Evolutionary conservation across 2,797 vertebrate species (phyloP), one percentile per base, ranked within the genome.

Genomic region (Mallotus villosus): DNA sequence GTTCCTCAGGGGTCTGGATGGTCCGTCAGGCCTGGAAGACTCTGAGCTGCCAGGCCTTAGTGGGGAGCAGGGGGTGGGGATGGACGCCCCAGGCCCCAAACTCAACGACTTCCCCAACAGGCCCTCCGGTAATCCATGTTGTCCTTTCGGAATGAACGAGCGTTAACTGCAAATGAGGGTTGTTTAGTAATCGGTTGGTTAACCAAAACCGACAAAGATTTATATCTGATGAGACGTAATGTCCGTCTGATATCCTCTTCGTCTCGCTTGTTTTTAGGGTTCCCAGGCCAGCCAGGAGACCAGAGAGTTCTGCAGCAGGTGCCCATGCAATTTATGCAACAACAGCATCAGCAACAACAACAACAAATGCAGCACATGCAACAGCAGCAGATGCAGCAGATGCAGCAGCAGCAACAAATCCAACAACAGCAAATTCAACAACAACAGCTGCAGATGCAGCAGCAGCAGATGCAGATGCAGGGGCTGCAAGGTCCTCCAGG

Each of bases 301-400:
- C 97, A 98, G 87, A 95, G 98, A 80, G 92, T 95, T 60, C 90
- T 98, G 74, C 97, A 98, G 79, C 97, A 98, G 89, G 95, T 98
- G 83, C 95, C 96, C 32, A 92, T 97, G 91, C 97, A 97, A 62
- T 95, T 97, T 73, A 94, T 98, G 92, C 92, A 96, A 6, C 94
- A 95, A 14, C 74, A 81, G 3, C 75, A 81, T 0, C 76, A 75
- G 0, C 77, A 74, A 0, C 93, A 94, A 0, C 93, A 95, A 0
- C 93, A 94, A 0, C 93, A 94, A 0, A 90, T 83, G 24, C 88
- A 75, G n/a, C 85, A 77, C 6, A 87, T 63, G 49, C 66, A 80
- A 2, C 70, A 80, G 24, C 75, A 76, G 6, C 79, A 84, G 4
- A 61, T 63, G 49, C 70, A 71, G 22, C 58, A 60, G 19, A 46